Percentiles rank a stretch among this genome's conserved stretches.
Conservation (phyloP, 2,797 vertebrate genomes). For the Megaceryle alcyon region DNA sequence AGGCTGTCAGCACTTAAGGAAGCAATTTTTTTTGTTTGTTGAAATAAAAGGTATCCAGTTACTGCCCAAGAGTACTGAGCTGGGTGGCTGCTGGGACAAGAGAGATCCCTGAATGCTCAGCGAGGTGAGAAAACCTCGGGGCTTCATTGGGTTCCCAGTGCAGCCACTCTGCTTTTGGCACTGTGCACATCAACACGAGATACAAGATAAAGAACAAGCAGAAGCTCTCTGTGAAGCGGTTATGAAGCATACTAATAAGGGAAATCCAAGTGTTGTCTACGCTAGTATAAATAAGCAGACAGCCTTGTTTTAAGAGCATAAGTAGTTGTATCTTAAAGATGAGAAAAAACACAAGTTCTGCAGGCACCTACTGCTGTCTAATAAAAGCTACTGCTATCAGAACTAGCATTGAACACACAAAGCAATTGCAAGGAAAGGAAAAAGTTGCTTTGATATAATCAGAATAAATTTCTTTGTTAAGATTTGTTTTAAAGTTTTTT, state of each 20-base stretch:
- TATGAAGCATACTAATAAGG: constrained; percentile 99
- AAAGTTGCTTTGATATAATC: constrained; percentile 98
- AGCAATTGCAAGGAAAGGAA: constrained; percentile 99
- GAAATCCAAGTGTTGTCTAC: constrained; percentile 94
- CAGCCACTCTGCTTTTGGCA: constrained; percentile 91
- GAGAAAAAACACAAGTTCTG: constrained; percentile 95
- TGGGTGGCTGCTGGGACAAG: constrained; percentile 84
- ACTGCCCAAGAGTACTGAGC: constrained; percentile 86
- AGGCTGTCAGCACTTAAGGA: constrained; percentile 99
- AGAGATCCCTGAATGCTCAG: constrained; percentile 82
- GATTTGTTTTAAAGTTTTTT: constrained; percentile 89
- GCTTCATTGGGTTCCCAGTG: constrained; percentile 73
- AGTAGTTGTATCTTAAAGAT: constrained; percentile 92
- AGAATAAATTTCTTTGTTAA: constrained; percentile 96
- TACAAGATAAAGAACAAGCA: constrained; percentile 99
- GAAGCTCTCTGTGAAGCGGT: constrained; percentile 97
- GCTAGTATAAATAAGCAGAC: constrained; percentile 89
- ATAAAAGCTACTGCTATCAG: constrained; percentile 99
- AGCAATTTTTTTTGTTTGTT: constrained; percentile 92
- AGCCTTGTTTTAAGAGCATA: constrained; percentile 87
- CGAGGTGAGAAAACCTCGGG: constrained; percentile 73
- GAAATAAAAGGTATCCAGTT: constrained; percentile 92
- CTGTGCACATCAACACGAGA: constrained; percentile 99
- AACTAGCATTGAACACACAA: constrained; percentile 99
- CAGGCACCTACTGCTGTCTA: constrained; percentile 99